Evolutionary conservation across 2,888 invertebrate species (phyloP).

Genomic region (Neelides folsomi): DNA sequence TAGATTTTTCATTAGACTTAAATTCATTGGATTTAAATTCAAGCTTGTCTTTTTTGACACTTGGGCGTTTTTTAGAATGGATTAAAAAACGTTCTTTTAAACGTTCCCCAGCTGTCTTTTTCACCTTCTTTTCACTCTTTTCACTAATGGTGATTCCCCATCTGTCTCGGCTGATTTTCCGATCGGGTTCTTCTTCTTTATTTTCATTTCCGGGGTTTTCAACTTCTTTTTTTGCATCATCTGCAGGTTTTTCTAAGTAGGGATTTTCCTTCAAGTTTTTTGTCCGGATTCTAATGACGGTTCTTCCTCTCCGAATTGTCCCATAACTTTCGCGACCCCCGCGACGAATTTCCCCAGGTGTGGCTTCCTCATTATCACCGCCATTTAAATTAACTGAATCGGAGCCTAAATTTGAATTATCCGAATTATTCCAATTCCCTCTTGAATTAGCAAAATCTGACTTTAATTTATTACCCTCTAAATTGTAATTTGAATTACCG

Average conservation of each 20-base stretch:
- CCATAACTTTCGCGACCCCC: conserved; percentile 39
- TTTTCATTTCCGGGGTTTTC: conserved; percentile 1
- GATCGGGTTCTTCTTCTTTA: neutral
- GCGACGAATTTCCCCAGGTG: conserved; percentile 22
- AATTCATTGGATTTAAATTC: too few species aligned
- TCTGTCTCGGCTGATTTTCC: too few species aligned
- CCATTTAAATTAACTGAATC: neutral
- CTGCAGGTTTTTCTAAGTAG: conserved; percentile 7
- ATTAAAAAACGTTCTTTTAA: conserved; percentile 62
- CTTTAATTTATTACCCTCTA: too few species aligned
- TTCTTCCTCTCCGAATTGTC: conserved; percentile 56
- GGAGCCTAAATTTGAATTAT: neutral
- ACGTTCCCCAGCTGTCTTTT: conserved; percentile 57
- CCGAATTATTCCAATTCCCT: neutral
- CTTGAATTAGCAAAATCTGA: neutral
- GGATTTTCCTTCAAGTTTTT: conserved; percentile 31
- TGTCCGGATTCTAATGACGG: conserved; percentile 61
- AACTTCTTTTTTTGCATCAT: neutral
- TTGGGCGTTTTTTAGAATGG: conserved; percentile 17
- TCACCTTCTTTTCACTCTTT: conserved; percentile 37
- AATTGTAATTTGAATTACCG: too few species aligned
- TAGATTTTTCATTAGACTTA: too few species aligned
- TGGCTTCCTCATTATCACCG: conserved; percentile 1
- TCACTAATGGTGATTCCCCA: conserved; percentile 4
- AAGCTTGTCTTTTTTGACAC: too few species aligned